Base-by-base conservation (phyloP, 2,888 invertebrate genomes). In the Melanostoma mellinum region DNA sequence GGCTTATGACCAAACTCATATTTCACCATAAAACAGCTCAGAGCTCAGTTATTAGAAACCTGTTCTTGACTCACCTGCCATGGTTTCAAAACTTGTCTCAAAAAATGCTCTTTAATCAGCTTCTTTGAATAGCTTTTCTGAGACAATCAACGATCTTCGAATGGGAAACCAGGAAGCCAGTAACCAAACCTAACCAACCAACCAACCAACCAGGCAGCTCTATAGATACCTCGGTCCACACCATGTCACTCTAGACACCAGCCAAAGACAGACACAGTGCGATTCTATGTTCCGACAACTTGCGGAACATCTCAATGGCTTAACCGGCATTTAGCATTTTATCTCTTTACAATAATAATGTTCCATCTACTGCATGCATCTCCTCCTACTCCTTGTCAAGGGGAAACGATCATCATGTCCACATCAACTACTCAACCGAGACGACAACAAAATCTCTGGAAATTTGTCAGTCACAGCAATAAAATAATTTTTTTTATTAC, bases 391-490 rank as follows among this genome's bases (percentile, higher is more conserved):
- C 56, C 20, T 52, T 42, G 30, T 55, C 60, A 36, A 10, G 5
- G 38, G 36, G 42, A 68, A 76, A 74, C 52, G 65, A 77, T 72
- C 72, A 72, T 71, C 81, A 68, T 72, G 68, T 68, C 77, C 81
- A 81, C 76, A 73, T 73, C 44, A 55, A 73, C 73, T 56, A 71
- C 68, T 72, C 72, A 69, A 52, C 77, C 61, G 68, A 72, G 77
- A 73, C 68, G 68, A 77, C 82, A 82, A 69, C 73, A 63, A 82
- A 75, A 75, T 80, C 79, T 68, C 63, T 63, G 68, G 73, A 82
- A 77, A 82, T 82, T 82, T 77, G 73, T 82, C 82, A 77, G 82
- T 82, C 77, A 82, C 30, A 63, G 77, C 72, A 77, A 82, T 82
- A 77, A 82, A 82, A 82, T 82, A 42, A 42, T 30, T 77, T 82